Evolutionary conservation across 2,888 invertebrate species (phyloP).

Genomic region (Cephus sareptanus): DNA sequence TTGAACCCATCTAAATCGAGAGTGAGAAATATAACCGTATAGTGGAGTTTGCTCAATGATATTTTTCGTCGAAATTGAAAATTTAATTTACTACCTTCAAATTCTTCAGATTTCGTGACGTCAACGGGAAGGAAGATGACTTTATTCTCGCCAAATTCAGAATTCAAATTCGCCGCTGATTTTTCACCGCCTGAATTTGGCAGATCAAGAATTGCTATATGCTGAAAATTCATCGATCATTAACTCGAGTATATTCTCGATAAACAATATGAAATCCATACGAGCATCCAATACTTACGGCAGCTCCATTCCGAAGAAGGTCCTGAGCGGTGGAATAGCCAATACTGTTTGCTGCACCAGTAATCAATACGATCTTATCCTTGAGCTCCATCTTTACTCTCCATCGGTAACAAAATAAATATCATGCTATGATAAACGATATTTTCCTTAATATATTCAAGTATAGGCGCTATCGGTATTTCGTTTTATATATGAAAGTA

Average conservation of each 20-base stretch:
- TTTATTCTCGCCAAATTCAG: constrained; percentile 63
- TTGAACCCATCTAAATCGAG: constrained; percentile 62
- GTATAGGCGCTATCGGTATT: neutral
- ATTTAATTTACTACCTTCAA: constrained; percentile 58
- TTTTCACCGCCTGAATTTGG: constrained; percentile 55
- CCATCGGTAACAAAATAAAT: constrained; percentile 12
- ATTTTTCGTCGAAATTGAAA: neutral
- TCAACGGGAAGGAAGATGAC: constrained; percentile 67
- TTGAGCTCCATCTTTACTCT: constrained; percentile 15
- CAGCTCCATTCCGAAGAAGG: constrained; percentile 35
- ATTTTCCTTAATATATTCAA: no score
- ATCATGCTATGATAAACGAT: no score
- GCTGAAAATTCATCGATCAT: constrained; percentile 13
- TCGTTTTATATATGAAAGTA: neutral
- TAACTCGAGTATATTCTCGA: neutral
- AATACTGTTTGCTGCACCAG: constrained; percentile 42
- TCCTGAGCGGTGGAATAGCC: constrained; percentile 35
- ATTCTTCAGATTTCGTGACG: constrained; percentile 63
- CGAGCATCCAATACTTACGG: constrained; percentile 21
- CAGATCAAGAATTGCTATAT: constrained; percentile 54
- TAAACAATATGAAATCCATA: neutral
- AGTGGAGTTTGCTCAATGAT: neutral
- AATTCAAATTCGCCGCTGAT: constrained; percentile 60
- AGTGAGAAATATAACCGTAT: neutral
- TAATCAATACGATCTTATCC: constrained; percentile 46